Evolutionary conservation across 2,113 vertebrate genomes (phyloP).

Genomic region (Ovis canadensis): DNA sequence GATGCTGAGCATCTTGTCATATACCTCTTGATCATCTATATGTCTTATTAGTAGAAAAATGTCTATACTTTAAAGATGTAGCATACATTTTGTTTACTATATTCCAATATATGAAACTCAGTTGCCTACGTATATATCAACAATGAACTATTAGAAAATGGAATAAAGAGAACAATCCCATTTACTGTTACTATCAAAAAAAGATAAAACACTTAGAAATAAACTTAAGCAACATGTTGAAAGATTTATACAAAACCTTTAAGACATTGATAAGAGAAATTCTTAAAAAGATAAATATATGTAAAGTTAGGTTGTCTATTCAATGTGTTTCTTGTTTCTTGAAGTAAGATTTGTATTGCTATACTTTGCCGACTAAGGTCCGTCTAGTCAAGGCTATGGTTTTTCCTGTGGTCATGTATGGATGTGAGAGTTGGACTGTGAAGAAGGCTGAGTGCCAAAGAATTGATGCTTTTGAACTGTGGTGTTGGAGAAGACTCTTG

Average conservation of each 20-base stretch:
- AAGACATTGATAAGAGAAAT: not conserved
- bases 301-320: not conserved
- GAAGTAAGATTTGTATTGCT: not conserved
- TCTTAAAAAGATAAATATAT: not conserved
- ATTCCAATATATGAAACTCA: not conserved
- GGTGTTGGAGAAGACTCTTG: no score
- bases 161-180: not conserved
- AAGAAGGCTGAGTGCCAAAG: no score
- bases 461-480: no score
- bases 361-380: no score
- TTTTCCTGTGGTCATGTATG: no score
- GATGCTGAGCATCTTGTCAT: not conserved
- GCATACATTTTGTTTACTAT: not conserved
- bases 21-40: not conserved
- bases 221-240: not conserved
- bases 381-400: no score
- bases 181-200: not conserved
- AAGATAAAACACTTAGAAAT: not conserved
- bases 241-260: not conserved
- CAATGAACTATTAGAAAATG: not conserved
- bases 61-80: not conserved
- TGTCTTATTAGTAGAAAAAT: not conserved
- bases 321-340: not conserved
- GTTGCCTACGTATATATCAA: not conserved
- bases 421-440: no score